phyloP scores from a whole-genome alignment of 2,113 vertebrate genomes.

The Phalacrocorax carbo region DNA sequence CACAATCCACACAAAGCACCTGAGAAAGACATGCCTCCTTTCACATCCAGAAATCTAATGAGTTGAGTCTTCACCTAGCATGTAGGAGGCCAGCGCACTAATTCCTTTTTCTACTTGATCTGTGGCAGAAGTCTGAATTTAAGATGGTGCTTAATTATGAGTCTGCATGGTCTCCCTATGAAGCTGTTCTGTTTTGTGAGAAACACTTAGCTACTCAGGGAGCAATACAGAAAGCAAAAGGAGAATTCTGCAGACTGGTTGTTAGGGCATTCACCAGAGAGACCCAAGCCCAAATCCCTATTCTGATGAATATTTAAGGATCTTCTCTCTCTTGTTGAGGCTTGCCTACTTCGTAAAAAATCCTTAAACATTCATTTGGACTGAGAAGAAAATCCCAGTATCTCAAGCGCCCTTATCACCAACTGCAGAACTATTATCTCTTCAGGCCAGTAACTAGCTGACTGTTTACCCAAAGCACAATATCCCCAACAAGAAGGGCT shows the following conservation, averaged over 20 bases:
- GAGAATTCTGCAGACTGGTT: background rate
- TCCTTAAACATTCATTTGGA: background rate
- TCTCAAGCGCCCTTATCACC: background rate
- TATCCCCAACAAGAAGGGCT: background rate
- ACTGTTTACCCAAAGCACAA: background rate
- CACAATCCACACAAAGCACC: background rate
- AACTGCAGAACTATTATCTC: background rate
- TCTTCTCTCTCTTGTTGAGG: background rate
- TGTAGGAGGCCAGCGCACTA: fast-evolving
- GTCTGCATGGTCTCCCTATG: background rate
- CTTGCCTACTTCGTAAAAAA: background rate
- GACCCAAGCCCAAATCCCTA: background rate
- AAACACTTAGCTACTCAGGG: background rate
- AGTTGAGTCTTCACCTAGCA: background rate
- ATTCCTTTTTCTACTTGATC: background rate
- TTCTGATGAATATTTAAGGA: background rate
- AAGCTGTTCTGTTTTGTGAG: background rate
- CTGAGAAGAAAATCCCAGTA: background rate
- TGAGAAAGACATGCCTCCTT: background rate
- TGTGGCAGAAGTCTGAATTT: background rate
- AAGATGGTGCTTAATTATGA: background rate
- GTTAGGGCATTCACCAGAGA: background rate
- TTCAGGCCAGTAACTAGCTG: background rate
- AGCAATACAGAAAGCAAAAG: background rate
- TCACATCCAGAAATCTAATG: background rate